Evolutionary conservation across 2,888 invertebrate species (phyloP).

Genomic region (Scotopteryx bipunctaria): DNA sequence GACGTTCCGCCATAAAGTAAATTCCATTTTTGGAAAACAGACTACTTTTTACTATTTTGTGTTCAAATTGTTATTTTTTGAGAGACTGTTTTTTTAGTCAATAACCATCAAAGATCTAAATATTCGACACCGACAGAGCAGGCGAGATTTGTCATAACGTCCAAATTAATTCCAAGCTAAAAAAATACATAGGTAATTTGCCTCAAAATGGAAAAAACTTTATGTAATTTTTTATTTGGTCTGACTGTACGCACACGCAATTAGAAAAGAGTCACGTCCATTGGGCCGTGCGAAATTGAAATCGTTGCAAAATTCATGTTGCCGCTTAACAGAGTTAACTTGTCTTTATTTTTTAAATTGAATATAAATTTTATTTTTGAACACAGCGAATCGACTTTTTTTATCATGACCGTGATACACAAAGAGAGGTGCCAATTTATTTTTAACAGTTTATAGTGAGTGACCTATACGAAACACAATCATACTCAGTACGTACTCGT

Average conservation of each 20-base stretch:
- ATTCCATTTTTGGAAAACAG: too few relatives aligned
- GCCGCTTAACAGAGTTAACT: constrained; percentile 17
- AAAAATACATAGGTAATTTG: not conserved
- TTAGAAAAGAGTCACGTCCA: constrained; percentile 21
- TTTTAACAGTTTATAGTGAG: too few relatives aligned
- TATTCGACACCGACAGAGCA: too few relatives aligned
- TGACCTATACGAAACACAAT: too few relatives aligned
- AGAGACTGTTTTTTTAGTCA: too few relatives aligned
- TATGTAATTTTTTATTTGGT: not conserved
- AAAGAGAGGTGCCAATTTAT: not conserved
- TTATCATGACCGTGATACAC: not conserved
- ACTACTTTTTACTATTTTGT: too few relatives aligned
- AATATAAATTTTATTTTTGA: constrained; percentile 5
- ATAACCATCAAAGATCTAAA: too few relatives aligned
- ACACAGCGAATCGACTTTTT: not conserved
- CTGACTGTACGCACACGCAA: constrained; percentile 7
- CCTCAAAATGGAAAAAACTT: not conserved
- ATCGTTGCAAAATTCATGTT: constrained; percentile 16
- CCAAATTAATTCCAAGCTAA: too few relatives aligned
- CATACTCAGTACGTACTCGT: too few relatives aligned
- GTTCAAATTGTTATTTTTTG: too few relatives aligned
- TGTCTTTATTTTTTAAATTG: constrained; percentile 14
- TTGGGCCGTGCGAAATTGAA: constrained; percentile 15
- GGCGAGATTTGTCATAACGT: too few relatives aligned
- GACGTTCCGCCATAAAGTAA: too few relatives aligned